A percentile compares a stretch with the other conserved stretches of the same genome.
phyloP scores from a whole-genome alignment of 2,888 invertebrate genomes.

The Xiphydria camelus region DNA sequence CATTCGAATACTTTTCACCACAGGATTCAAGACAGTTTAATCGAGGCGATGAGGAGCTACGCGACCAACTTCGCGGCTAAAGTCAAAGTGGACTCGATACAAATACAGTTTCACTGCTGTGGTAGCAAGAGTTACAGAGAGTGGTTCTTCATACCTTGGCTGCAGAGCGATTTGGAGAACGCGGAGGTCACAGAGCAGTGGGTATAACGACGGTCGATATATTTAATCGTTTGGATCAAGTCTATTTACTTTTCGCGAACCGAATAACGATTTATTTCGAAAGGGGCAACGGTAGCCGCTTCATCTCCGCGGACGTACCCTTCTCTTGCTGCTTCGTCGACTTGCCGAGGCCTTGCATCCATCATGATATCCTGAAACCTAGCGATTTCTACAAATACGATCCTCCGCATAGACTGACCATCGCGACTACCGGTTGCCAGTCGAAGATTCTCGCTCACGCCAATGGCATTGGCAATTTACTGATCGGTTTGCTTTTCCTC shows the following conservation, averaged over 20 bases:
- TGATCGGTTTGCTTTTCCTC: constrained; percentile 22
- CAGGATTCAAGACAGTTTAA: constrained; percentile 58
- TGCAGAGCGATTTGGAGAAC: constrained; percentile 7
- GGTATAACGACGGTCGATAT: no score
- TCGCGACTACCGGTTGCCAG: constrained; percentile 25
- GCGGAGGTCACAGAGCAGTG: constrained; percentile 22
- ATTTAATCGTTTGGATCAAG: no score
- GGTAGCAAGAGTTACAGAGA: constrained; percentile 65
- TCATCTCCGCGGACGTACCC: constrained; percentile 58
- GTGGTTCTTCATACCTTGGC: constrained; percentile 67
- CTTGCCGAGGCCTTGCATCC: constrained; percentile 63
- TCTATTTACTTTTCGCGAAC: no score
- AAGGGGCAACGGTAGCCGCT: neutral
- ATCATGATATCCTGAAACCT: constrained; percentile 62
- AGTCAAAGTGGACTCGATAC: constrained; percentile 63
- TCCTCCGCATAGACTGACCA: constrained; percentile 43
- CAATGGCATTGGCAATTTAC: constrained; percentile 11
- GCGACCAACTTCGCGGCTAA: constrained; percentile 62
- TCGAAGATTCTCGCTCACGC: constrained; percentile 17
- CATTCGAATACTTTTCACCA: constrained; percentile 19
- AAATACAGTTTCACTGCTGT: constrained; percentile 68
- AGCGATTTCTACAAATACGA: constrained; percentile 63
- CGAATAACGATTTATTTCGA: no score
- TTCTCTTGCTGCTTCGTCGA: constrained; percentile 68
- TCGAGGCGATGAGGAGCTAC: constrained; percentile 64